A percentile compares a stretch with the other conserved stretches of the same genome.
These are phyloP conservation scores for Pseudococcus longispinus DNA, from an alignment of 2,888 invertebrate genomes.

Conservation along the genomic window DNA sequence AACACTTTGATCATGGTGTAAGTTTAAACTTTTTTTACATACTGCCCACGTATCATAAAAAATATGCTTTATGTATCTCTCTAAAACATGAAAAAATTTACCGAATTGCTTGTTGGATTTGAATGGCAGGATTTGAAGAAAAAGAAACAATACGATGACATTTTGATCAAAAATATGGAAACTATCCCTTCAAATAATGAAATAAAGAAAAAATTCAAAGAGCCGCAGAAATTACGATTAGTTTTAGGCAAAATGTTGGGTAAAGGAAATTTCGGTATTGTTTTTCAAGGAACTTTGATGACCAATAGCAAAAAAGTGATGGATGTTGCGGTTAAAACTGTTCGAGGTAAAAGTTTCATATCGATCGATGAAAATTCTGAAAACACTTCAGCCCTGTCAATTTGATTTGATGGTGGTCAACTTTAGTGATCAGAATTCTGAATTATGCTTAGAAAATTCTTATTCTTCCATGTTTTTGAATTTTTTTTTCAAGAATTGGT, in stretches of 20 bases:
- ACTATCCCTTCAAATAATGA: background rate
- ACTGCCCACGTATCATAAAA: too few relatives aligned
- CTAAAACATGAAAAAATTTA: background rate
- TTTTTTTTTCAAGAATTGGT: too few relatives aligned
- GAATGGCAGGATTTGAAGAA: background rate
- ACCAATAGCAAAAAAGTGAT: background rate
- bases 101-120: background rate
- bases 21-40: background rate
- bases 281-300: background rate
- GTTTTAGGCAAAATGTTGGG: background rate
- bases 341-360: background rate
- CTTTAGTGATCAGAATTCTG: too few relatives aligned
- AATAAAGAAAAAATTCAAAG: background rate
- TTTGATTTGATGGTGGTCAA: too few relatives aligned
- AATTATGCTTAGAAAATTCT: too few relatives aligned
- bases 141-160: background rate
- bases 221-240: background rate
- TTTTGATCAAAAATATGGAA: background rate
- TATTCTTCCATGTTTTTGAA: too few relatives aligned
- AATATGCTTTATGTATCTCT: too few relatives aligned
- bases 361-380: background rate
- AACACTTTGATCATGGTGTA: background rate
- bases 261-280: conserved; percentile 3
- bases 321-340: background rate
- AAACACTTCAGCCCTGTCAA: too few relatives aligned